Evolutionary conservation across 2,888 invertebrate species (phyloP).

Genomic region (Trimorus sp.): DNA sequence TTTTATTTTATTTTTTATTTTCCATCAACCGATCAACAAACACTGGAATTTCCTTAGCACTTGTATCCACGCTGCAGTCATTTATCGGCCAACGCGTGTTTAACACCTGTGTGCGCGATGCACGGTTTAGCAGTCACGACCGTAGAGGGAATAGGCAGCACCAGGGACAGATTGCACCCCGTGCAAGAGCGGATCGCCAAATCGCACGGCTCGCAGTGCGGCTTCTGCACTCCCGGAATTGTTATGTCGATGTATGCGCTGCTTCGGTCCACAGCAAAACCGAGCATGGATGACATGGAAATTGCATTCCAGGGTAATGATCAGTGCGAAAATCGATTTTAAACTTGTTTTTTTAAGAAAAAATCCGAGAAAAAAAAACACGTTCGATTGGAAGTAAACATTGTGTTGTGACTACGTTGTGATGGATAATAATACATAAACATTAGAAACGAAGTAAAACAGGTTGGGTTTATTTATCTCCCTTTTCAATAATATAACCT

Average conservation of each 20-base stretch:
- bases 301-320: slow-evolving; percentile 89
- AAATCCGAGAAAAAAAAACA: no score
- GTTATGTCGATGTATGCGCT: slow-evolving; percentile 98
- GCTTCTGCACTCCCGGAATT: slow-evolving; percentile 97
- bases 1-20: no score
- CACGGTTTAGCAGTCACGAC: slow-evolving; percentile 95
- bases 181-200: slow-evolving; percentile 94
- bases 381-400: no score
- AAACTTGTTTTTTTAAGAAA: no score
- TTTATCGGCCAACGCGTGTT: slow-evolving; percentile 93
- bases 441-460: no score
- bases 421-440: no score
- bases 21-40: no score
- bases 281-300: slow-evolving; percentile 90
- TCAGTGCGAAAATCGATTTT: not conserved
- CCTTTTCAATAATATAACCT: no score
- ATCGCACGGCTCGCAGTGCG: slow-evolving; percentile 96
- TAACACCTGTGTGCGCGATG: slow-evolving; percentile 92
- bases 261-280: slow-evolving; percentile 87
- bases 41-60: slow-evolving; percentile 30
- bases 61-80: slow-evolving; percentile 83
- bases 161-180: slow-evolving; percentile 89
- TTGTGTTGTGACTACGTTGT: no score
- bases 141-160: slow-evolving; percentile 95
- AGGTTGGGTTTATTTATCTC: no score